A percentile compares a stretch with the other conserved stretches of the same genome.
Conservation (phyloP, 2,797 vertebrate species). For the Coluber constrictor region DNA sequence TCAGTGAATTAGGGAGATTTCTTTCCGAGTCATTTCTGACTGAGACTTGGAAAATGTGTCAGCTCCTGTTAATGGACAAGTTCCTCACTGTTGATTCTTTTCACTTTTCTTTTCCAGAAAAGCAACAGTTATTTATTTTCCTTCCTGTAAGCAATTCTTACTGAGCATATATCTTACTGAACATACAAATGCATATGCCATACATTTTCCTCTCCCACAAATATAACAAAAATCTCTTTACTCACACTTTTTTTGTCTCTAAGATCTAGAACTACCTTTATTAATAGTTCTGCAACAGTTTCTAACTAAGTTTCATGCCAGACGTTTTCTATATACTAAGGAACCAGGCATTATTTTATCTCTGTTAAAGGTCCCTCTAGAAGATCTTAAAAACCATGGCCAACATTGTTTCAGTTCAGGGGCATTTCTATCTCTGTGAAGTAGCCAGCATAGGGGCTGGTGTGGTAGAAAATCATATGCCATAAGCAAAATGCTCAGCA, state of each 20-base stretch:
- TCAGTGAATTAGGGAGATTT: background rate
- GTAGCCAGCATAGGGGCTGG: background rate
- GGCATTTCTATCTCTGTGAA: background rate
- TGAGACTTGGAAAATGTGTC: background rate
- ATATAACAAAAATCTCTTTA: background rate
- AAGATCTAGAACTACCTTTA: background rate
- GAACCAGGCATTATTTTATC: background rate
- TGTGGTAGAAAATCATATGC: background rate
- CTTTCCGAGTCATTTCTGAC: background rate
- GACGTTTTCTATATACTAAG: background rate
- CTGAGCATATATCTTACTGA: background rate
- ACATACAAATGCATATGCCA: background rate
- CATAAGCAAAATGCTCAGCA: background rate
- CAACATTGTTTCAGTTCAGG: background rate
- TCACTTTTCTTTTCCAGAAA: background rate
- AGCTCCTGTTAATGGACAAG: background rate
- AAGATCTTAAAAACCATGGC: background rate
- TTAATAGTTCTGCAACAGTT: background rate
- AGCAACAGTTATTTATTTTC: background rate
- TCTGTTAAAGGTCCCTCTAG: background rate
- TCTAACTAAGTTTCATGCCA: background rate
- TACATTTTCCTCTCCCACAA: background rate
- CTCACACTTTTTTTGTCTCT: background rate
- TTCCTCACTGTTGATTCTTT: background rate
- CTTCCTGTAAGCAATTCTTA: background rate